Evolutionary conservation across 2,888 invertebrate species (phyloP).

Genomic region (Charanyca ferruginea): DNA sequence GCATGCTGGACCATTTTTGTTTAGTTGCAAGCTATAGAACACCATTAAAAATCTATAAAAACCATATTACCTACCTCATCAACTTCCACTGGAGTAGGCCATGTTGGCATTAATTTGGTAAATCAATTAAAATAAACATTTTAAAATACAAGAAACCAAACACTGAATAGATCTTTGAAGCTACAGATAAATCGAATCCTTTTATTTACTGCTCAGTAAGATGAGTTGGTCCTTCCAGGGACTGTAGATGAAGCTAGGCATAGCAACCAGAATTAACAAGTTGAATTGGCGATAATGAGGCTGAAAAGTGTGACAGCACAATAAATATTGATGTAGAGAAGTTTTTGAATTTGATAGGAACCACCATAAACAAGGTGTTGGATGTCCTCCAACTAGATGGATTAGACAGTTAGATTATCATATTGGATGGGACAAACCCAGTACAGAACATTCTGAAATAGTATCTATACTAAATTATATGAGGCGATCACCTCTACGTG

Average conservation of each 20-base stretch:
- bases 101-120: constrained; percentile 11
- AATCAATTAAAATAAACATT: constrained; percentile 14
- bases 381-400: not conserved
- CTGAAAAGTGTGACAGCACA: too few species aligned
- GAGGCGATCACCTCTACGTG: too few species aligned
- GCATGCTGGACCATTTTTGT: not conserved
- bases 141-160: not conserved
- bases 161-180: too few species aligned
- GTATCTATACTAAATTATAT: too few species aligned
- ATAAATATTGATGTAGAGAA: too few species aligned
- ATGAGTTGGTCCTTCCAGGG: not conserved
- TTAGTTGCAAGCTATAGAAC: not conserved
- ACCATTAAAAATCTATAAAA: constrained; percentile 3
- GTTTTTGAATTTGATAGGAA: too few species aligned
- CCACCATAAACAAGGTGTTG: too few species aligned
- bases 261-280: too few species aligned
- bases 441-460: not conserved
- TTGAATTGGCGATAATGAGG: not conserved
- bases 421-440: constrained; percentile 1
- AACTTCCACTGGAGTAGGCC: constrained; percentile 13
- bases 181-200: too few species aligned
- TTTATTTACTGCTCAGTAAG: not conserved
- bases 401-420: not conserved
- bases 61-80: constrained; percentile 13
- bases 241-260: not conserved